A percentile compares a stretch with the other conserved stretches of the same genome.
phyloP scores from a whole-genome alignment of 2,797 vertebrate genomes.

The Muscicapa comitata region DNA sequence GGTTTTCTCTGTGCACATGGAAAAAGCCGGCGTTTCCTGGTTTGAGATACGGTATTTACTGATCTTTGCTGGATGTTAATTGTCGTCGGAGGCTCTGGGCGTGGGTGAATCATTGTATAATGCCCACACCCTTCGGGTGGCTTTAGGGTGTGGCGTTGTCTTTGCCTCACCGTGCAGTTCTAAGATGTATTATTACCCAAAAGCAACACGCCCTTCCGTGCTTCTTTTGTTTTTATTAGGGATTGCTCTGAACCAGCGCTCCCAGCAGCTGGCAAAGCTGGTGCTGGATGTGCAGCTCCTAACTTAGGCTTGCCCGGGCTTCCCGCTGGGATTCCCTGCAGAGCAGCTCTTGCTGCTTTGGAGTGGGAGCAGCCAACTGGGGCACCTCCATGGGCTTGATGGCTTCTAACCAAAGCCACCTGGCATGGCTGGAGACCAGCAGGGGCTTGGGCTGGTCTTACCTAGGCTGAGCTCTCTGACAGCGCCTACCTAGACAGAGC shows the following conservation, averaged over 20 bases:
- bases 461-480: background rate
- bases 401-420: background rate
- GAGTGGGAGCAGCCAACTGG: rapidly evolving
- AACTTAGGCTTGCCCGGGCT: background rate
- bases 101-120: slow-evolving; percentile 46
- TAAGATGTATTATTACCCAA: slow-evolving; percentile 43
- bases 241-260: background rate
- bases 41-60: background rate
- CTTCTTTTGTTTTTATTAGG: slow-evolving; percentile 38
- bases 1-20: background rate
- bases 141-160: slow-evolving; percentile 38
- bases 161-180: slow-evolving; percentile 46
- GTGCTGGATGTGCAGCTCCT: background rate
- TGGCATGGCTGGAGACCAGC: rapidly evolving
- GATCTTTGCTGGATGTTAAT: slow-evolving; percentile 22
- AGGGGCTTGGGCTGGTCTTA: background rate
- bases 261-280: background rate
- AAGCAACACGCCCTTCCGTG: background rate
- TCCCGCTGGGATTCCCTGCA: background rate
- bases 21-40: background rate
- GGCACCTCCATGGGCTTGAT: rapidly evolving
- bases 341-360: background rate
- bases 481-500: rapidly evolving
- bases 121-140: slow-evolving; percentile 35
- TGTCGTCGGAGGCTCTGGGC: slow-evolving; percentile 30